Evolutionary conservation across 2,888 invertebrate genomes (phyloP).

Genomic region (Brachycybe producta): DNA sequence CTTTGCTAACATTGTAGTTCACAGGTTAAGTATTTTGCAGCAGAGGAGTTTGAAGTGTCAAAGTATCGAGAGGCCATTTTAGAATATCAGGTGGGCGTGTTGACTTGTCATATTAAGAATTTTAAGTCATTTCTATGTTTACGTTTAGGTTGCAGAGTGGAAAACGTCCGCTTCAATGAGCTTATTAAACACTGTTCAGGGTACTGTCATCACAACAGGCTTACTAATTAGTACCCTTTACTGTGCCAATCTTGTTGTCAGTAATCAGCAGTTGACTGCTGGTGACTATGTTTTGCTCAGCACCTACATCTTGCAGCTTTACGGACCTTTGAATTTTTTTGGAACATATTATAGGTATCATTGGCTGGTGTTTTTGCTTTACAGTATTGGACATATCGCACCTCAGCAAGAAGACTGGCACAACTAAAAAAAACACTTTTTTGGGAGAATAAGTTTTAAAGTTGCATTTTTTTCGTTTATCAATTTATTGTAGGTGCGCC

Average conservation of each 20-base stretch:
- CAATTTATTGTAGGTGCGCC: too few relatives aligned
- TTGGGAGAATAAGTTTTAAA: too few relatives aligned
- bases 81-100: constrained; percentile 56
- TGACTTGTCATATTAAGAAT: constrained; percentile 16
- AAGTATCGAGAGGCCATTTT: constrained; percentile 72
- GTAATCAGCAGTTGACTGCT: constrained; percentile 55
- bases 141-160: constrained; percentile 76
- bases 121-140: constrained; percentile 18
- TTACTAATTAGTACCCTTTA: constrained; percentile 73
- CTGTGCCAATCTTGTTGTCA: constrained; percentile 73
- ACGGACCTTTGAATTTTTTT: constrained; percentile 93
- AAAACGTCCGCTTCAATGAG: constrained; percentile 71
- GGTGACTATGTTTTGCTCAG: constrained; percentile 95
- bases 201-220: constrained; percentile 73
- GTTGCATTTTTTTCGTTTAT: too few relatives aligned
- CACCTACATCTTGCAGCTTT: constrained; percentile 84
- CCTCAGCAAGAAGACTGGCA: too few relatives aligned
- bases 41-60: constrained; percentile 79
- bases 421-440: too few relatives aligned
- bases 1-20: neutral
- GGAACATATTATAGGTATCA: constrained; percentile 93
- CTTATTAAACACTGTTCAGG: constrained; percentile 81
- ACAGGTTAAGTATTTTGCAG: constrained; percentile 78
- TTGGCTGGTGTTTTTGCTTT: constrained; percentile 9
- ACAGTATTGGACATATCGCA: neutral